Evolutionary conservation across 2,888 invertebrate genomes (phyloP).

Genomic region (Drosophila borborema): DNA sequence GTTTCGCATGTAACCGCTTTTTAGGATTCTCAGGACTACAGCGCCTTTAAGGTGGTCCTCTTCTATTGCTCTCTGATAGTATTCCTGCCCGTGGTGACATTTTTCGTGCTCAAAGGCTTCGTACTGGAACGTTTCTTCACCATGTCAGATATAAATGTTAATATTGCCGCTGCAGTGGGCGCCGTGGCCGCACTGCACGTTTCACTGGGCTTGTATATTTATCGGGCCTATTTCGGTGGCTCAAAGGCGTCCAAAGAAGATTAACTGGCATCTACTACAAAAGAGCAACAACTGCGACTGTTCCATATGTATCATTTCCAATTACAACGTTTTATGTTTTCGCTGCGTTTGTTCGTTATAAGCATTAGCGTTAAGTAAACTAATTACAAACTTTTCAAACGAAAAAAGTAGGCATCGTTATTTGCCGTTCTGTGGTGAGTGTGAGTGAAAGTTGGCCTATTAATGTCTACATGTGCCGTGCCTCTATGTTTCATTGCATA

Average conservation of each 20-base stretch:
- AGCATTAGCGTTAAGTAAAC: conserved; percentile 57
- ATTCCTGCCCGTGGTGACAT: conserved; percentile 90
- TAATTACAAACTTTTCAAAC: conserved; percentile 40
- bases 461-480: conserved; percentile 23
- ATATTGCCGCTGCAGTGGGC: conserved; percentile 92
- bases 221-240: conserved; percentile 89
- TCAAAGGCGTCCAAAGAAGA: conserved; percentile 57
- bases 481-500: conserved; percentile 64
- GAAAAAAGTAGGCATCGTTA: not conserved
- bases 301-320: conserved; percentile 49
- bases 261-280: conserved; percentile 28
- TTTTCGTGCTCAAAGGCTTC: conserved; percentile 89
- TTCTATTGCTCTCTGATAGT: conserved; percentile 92
- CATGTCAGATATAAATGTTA: conserved; percentile 88
- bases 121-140: conserved; percentile 89
- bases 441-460: conserved; percentile 49
- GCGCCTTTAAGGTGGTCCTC: conserved; percentile 91
- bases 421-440: conserved; percentile 10
- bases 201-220: conserved; percentile 92
- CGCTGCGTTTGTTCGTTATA: conserved; percentile 45
- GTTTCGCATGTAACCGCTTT: not conserved
- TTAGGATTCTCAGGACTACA: conserved; percentile 87
- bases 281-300: conserved; percentile 24
- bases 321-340: conserved; percentile 55
- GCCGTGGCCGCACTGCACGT: conserved; percentile 91